Conservation (phyloP, 2,113 vertebrate species). For the Pollimyrus isidori region DNA sequence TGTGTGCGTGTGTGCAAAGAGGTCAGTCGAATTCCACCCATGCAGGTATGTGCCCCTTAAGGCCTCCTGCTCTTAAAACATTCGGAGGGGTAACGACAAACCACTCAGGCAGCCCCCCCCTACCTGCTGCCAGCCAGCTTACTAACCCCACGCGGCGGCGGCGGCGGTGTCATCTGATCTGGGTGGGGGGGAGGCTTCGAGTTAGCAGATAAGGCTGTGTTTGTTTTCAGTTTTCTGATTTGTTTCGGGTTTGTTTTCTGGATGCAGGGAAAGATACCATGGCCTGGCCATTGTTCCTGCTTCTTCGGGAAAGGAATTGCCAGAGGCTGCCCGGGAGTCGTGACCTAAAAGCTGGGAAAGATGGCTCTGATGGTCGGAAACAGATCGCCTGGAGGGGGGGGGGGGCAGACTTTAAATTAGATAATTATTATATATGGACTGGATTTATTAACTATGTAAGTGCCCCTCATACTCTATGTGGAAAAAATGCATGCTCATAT, state of each 20-base stretch:
- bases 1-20: conserved; percentile 25
- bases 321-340: background rate
- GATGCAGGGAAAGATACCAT: conserved; percentile 11
- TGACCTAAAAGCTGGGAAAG: background rate
- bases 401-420: conserved; percentile 40
- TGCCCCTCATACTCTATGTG: conserved; percentile 46
- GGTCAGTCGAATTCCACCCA: conserved; percentile 52
- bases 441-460: conserved; percentile 59
- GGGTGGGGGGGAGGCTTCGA: background rate
- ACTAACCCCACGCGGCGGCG: background rate
- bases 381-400: conserved; percentile 23
- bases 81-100: conserved; percentile 28
- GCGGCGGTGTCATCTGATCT: conserved; percentile 10
- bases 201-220: conserved; percentile 19
- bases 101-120: conserved; percentile 2
- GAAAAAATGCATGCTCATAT: conserved; percentile 56
- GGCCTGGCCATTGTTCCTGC: background rate
- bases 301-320: conserved; percentile 4
- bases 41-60: conserved; percentile 61
- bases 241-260: conserved; percentile 20
- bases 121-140: background rate
- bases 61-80: conserved; percentile 35
- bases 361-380: conserved; percentile 29
- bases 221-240: conserved; percentile 18
- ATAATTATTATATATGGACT: conserved; percentile 51